Base-by-base conservation (phyloP, 2,888 invertebrate species). In the Sturmia bella region DNA sequence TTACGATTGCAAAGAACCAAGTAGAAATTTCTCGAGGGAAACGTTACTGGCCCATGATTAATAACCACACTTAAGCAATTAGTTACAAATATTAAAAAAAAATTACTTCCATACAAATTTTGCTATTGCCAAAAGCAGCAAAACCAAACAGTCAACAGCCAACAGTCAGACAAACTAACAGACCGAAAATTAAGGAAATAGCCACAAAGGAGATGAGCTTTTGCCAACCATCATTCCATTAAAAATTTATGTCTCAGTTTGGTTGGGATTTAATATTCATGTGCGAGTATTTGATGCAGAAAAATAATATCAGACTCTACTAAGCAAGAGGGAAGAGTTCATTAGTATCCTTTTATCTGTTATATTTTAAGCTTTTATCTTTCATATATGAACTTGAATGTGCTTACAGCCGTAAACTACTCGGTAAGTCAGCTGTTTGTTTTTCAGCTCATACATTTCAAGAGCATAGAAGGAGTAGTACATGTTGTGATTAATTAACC, bases 401-500 rank as follows among this genome's bases (percentile, higher is more conserved):
- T 76, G 61, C 27, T 61, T 54, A 24, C 48, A 19, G 56, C n/a
- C 54, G 43, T 63, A 37, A 74, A 74, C 19, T 45, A 15, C 7
- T 45, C n/a, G 45, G 21, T 39, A 64, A 74, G 21, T 43, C 15
- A 32, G 9, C 17, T 27, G 3, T 41, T 4, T 41, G n/a, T 48
- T 13, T 15, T 15, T 11, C 7, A 21, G 3, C 6, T 15, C 27
- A 1, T 48, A 50, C 37, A 37, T 37, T 56, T 15, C 6, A 12
- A 12, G n/a, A 9, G 32, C 32, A 32, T 21, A 50, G 43, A 19
- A 37, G 37, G 19, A 69, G 69, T 78, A 83, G 79, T 85, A 83
- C 84, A 84, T 72, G 83, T 85, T 84, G 85, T 84, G 85, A 86
- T 85, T 85, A 86, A 86, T 86, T 85, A 85, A 85, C 84, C 85